Conservation (phyloP, 2,113 vertebrate genomes). For the Agelaius phoeniceus region DNA sequence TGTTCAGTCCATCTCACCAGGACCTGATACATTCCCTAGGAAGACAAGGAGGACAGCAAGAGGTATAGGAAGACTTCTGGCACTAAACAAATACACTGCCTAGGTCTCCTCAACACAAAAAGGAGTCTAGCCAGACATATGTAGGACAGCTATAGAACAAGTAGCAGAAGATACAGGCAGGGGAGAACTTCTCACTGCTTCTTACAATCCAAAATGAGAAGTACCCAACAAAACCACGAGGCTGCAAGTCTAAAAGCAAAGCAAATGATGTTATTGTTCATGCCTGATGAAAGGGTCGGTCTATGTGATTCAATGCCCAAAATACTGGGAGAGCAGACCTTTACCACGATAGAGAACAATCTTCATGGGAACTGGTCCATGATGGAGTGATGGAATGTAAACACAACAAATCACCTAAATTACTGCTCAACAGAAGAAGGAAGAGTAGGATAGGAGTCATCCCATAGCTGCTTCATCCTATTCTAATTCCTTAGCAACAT, state of each 20-base stretch:
- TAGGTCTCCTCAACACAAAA: neutral
- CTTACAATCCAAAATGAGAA: neutral
- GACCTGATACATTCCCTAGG: neutral
- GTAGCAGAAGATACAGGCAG: neutral
- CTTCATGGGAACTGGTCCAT: neutral
- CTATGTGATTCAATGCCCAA: neutral
- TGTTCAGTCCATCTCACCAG: neutral
- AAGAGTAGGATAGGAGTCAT: neutral
- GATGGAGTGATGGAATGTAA: neutral
- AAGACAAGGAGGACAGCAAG: neutral
- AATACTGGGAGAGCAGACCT: neutral
- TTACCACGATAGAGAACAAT: neutral
- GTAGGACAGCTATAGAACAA: neutral
- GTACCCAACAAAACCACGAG: neutral
- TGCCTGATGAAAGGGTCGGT: neutral
- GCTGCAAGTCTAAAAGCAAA: neutral
- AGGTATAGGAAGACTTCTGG: neutral
- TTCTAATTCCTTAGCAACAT: neutral
- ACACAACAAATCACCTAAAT: neutral
- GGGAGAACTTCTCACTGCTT: neutral
- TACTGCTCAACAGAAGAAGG: neutral
- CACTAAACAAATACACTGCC: neutral
- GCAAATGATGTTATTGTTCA: neutral
- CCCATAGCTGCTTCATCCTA: neutral
- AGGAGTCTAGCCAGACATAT: neutral